Base-by-base conservation (phyloP, 2,888 invertebrate genomes). In the Napeogenes sylphis region DNA sequence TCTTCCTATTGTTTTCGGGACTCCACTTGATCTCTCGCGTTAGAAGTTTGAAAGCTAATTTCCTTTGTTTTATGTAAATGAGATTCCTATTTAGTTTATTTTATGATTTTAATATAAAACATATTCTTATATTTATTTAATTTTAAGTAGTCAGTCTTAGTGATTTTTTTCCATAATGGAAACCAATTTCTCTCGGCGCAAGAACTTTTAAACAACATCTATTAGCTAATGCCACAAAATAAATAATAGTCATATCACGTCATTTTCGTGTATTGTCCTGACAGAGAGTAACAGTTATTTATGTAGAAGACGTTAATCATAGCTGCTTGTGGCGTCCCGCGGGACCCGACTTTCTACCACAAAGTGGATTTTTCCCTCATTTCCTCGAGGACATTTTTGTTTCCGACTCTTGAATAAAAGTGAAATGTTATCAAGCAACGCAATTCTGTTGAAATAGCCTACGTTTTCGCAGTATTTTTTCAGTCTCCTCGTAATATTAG, bases 301-400 rank as follows among this genome's bases (percentile, higher is more conserved):
- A 74, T 74, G 74, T 75, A 75, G 77, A 81, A 73, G 71, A 82
- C 78, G 83, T 84, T 84, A 84, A 83, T 84, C 83, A 84, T 80
- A 66, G 70, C 58, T 63, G 67, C 55, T 67, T 65, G 68, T 73
- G 68, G 71, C 66, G 67, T 68, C 73, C 76, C 75, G 72, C 42
- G 71, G 72, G 73, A 77, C 73, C 70, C 71, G 70, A 69, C 70
- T 72, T 71, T 73, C 70, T 72, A 72, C 69, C 69, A 72, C 76
- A 64, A 63, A 72, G 69, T 67, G 64, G 70, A 81, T 80, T 81
- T 76, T 77, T 74, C 77, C 77, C 78, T 84, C 81, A 85, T 84
- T 85, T 85, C 83, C 84, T 82, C 61, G 70, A 73, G 75, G 75
- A 79, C 77, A 80, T 80, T 83, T 80, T 79, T 80, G 80, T 82